Base-by-base conservation (phyloP, 2,888 invertebrate species). In the Tineola bisselliella region DNA sequence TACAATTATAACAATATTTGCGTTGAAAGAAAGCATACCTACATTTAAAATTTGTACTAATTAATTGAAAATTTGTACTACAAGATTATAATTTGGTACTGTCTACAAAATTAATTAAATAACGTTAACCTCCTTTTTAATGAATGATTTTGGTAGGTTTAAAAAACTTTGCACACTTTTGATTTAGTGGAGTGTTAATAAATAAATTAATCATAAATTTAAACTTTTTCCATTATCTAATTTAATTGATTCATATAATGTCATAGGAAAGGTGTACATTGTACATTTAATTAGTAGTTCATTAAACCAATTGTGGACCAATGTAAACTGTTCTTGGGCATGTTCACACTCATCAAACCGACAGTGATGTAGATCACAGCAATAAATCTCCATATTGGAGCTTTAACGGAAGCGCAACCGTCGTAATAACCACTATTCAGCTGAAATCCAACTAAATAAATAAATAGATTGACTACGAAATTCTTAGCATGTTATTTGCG, bases 191-290 rank as follows among this genome's bases (percentile, higher is more conserved):
- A n/a, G n/a, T n/a, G n/a, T n/a, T n/a, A n/a, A n/a, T n/a, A n/a
- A n/a, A n/a, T n/a, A n/a, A n/a, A n/a, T n/a, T n/a, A n/a, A n/a
- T n/a, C n/a, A n/a, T n/a, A n/a, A n/a, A n/a, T n/a, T n/a, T n/a
- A n/a, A n/a, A n/a, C n/a, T n/a, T n/a, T n/a, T n/a, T n/a, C 25
- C 6, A 25, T 4, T 25, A 25, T 25, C 25, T 25, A 25, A 25
- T 25, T 25, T 25, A 25, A 25, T n/a, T n/a, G n/a, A n/a, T n/a
- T n/a, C n/a, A 25, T 25, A 25, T 25, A 70, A 73, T 72, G 66
- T 68, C 70, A 71, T 70, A 71, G 65, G 65, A 66, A 64, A 69
- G 2, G 6, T 25, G 6, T 25, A 25, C 2, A 73, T 73, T 72
- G 68, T 69, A 71, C 68, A 68, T 64, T 66, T 65, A 69, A 70